These are phyloP conservation scores for Polypedilum vanderplanki DNA, from an alignment of 1,140 invertebrate species.

Conservation along the genomic window DNA sequence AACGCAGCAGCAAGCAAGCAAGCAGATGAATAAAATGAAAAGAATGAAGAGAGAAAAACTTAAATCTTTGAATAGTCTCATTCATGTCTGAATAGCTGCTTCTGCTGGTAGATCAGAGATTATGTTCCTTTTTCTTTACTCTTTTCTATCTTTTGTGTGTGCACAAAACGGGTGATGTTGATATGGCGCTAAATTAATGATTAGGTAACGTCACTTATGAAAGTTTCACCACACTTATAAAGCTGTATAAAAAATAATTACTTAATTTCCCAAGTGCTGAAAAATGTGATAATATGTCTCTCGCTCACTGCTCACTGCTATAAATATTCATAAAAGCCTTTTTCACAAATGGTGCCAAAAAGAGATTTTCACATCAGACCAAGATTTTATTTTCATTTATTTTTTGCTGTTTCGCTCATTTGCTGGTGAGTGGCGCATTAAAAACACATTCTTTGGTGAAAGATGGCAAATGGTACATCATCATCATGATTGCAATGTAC, in stretches of 20 bases:
- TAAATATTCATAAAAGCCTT: slow-evolving; percentile 17
- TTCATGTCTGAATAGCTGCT: not conserved
- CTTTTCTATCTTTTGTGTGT: not conserved
- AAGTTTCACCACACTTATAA: too few species aligned
- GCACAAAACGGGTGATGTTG: not conserved
- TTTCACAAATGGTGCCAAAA: slow-evolving; percentile 15
- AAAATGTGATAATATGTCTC: slow-evolving; percentile 22
- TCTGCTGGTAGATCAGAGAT: not conserved
- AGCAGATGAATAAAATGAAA: not conserved
- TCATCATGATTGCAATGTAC: not conserved
- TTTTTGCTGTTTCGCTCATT: too few species aligned
- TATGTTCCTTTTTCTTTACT: not conserved
- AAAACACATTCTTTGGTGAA: not conserved
- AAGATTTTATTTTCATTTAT: too few species aligned
- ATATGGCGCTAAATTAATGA: not conserved
- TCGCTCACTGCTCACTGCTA: too few species aligned
- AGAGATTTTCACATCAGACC: not conserved
- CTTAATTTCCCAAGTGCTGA: slow-evolving; percentile 25
- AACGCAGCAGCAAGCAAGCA: slow-evolving; percentile 15
- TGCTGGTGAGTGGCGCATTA: not conserved
- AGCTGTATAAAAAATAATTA: slow-evolving; percentile 12
- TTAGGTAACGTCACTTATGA: not conserved
- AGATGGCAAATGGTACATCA: not conserved
- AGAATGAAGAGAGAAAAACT: not conserved
- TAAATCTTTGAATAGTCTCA: not conserved